phyloP scores from a whole-genome alignment of 2,888 invertebrate species.

The Diarsia mendica region DNA sequence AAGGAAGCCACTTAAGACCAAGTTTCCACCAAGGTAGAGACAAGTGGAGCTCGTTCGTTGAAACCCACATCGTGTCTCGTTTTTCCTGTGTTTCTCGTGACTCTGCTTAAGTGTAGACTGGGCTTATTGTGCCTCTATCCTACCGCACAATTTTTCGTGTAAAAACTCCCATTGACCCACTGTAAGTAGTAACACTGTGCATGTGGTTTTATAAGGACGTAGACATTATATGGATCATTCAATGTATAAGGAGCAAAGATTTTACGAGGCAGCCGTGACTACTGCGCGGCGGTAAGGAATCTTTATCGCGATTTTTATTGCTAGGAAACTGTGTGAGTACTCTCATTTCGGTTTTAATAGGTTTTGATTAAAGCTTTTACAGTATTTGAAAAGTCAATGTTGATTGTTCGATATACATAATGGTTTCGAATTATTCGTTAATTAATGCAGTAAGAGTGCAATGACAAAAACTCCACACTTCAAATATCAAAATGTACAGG shows the following conservation, averaged over 20 bases:
- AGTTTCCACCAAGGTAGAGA: background rate
- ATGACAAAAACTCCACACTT: too few species aligned
- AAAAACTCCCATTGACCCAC: background rate
- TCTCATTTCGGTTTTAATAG: slow-evolving; percentile 48
- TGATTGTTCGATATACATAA: background rate
- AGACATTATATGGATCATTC: slow-evolving; percentile 81
- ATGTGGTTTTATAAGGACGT: slow-evolving; percentile 72
- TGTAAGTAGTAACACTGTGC: slow-evolving; percentile 10
- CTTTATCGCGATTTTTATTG: slow-evolving; percentile 81
- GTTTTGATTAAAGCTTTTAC: slow-evolving; percentile 27
- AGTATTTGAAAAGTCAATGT: slow-evolving; percentile 9
- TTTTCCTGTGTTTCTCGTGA: too few species aligned
- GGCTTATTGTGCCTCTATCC: too few species aligned
- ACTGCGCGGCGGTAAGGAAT: slow-evolving; percentile 67
- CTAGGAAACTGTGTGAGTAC: slow-evolving; percentile 63
- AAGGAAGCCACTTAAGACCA: background rate
- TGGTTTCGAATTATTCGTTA: background rate
- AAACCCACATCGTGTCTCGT: too few species aligned
- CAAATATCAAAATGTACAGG: background rate
- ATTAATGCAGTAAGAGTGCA: too few species aligned
- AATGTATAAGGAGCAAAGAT: slow-evolving; percentile 81
- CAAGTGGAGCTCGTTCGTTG: too few species aligned
- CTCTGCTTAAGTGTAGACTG: too few species aligned
- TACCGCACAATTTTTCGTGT: too few species aligned
- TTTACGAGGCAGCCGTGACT: slow-evolving; percentile 81